A percentile compares a stretch with the other conserved stretches of the same genome.
phyloP scores from a whole-genome alignment of 2,888 invertebrate species.

The Chrysopilus asiliformis region DNA sequence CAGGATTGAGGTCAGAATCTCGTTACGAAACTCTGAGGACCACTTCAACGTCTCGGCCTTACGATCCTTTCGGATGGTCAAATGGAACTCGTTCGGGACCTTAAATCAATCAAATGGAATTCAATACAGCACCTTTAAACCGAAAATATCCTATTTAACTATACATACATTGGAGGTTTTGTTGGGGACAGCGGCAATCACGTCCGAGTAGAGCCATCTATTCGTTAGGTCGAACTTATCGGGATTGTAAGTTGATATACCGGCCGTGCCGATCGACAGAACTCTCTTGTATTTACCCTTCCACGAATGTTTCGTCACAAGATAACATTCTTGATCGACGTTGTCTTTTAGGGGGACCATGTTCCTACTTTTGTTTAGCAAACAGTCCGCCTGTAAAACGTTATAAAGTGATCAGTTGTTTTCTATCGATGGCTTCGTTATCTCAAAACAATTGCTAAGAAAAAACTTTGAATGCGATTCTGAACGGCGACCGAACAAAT shows the following conservation, averaged over 20 bases:
- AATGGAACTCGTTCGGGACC: conserved; percentile 56
- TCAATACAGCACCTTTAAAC: not conserved
- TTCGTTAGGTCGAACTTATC: conserved; percentile 80
- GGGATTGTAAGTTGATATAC: conserved; percentile 97
- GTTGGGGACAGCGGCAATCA: conserved; percentile 54
- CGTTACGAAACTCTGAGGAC: conserved; percentile 86
- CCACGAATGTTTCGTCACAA: conserved; percentile 97
- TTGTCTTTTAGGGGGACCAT: conserved; percentile 51
- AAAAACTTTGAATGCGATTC: too few relatives aligned
- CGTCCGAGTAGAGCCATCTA: conserved; percentile 76
- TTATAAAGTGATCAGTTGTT: too few relatives aligned
- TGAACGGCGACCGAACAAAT: too few relatives aligned
- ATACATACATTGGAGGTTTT: conserved; percentile 38
- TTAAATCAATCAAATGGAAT: too few relatives aligned
- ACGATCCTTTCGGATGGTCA: conserved; percentile 77
- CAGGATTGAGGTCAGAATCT: conserved; percentile 84
- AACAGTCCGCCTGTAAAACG: too few relatives aligned
- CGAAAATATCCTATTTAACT: not conserved
- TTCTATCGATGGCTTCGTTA: too few relatives aligned
- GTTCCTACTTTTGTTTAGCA: too few relatives aligned
- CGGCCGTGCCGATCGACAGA: conserved; percentile 89
- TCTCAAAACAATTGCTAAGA: too few relatives aligned
- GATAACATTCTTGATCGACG: conserved; percentile 90
- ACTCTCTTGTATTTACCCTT: conserved; percentile 98
- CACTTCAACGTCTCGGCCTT: conserved; percentile 92